Conservation (phyloP, 2,113 vertebrate genomes). For the Melozone crissalis region DNA sequence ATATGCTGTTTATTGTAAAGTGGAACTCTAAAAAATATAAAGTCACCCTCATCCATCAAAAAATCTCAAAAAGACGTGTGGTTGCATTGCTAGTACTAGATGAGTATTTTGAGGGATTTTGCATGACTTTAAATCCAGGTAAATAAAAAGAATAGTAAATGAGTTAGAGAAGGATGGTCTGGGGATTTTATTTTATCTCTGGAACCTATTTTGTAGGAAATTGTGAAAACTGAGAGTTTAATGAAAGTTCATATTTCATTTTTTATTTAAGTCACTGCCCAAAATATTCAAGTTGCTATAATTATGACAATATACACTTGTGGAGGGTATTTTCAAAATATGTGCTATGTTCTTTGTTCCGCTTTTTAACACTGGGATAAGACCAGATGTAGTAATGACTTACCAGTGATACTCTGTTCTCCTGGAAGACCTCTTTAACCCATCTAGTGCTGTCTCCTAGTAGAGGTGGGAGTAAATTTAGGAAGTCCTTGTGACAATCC, state of each 20-base stretch:
- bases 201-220: not conserved
- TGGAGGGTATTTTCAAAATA: not conserved
- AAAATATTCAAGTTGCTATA: not conserved
- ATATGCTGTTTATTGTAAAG: not conserved
- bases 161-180: not conserved
- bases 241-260: not conserved
- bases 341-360: not conserved
- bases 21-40: not conserved
- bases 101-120: not conserved
- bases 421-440: not conserved
- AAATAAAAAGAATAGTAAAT: not conserved
- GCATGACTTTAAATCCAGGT: not conserved
- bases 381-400: not conserved
- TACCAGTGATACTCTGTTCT: not conserved
- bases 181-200: not conserved
- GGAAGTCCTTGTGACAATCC: not conserved
- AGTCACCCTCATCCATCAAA: not conserved
- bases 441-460: not conserved
- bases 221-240: not conserved
- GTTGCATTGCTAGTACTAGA: not conserved
- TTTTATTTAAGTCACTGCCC: not conserved
- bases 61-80: not conserved
- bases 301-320: not conserved
- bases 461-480: not conserved
- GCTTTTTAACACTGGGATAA: not conserved